Evolutionary conservation across 2,113 vertebrate genomes (phyloP).

Genomic region (Isurus oxyrinchus): DNA sequence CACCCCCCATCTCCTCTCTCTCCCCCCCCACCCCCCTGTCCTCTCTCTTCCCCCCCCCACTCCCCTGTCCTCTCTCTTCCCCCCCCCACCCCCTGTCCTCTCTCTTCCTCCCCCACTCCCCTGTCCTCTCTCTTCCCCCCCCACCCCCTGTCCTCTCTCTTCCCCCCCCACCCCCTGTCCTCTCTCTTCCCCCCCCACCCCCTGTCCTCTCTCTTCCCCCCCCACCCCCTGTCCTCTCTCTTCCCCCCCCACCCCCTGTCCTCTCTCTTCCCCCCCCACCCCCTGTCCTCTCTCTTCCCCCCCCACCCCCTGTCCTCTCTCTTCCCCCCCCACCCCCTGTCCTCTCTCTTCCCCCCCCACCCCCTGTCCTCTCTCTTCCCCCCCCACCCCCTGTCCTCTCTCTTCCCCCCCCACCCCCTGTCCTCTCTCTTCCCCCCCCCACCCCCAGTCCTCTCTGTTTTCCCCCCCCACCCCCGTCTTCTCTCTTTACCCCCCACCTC

Average conservation of each 20-base stretch:
- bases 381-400: background rate
- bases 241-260: background rate
- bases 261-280: too few species aligned
- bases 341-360: too few species aligned
- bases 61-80: background rate
- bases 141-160: background rate
- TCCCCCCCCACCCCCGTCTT: constrained; percentile 33
- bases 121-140: background rate
- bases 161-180: background rate
- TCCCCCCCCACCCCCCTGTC: background rate
- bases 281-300: constrained; percentile 36
- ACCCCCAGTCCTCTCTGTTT: too few species aligned
- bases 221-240: constrained; percentile 29
- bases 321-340: too few species aligned
- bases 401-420: background rate
- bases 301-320: too few species aligned
- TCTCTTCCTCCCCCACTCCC: too few species aligned
- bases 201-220: background rate
- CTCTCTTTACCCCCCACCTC: background rate
- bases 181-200: background rate
- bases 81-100: too few species aligned
- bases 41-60: too few species aligned
- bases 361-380: background rate
- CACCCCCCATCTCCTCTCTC: background rate
- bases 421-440: background rate